Percentiles rank a stretch among this genome's conserved stretches.
Conservation (phyloP, 2,888 invertebrate species). For the Amphipoea lucens region DNA sequence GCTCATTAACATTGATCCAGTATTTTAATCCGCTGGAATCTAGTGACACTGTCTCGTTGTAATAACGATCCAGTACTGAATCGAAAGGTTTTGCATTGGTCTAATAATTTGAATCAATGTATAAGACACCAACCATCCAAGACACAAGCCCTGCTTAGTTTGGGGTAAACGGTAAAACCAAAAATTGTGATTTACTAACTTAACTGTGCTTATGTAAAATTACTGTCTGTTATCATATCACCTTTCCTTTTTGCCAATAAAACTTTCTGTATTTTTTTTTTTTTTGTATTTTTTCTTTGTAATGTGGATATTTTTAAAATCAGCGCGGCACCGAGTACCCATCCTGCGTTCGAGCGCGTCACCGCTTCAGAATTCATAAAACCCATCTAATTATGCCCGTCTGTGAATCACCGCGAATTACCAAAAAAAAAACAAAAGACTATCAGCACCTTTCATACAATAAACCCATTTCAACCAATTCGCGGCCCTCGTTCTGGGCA, state of each 20-base stretch:
- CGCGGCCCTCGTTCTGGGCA: slow-evolving; percentile 28
- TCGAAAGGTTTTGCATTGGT: not conserved
- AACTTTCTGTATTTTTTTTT: too few species aligned
- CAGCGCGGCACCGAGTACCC: not conserved
- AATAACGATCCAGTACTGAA: not conserved
- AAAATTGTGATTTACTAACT: too few species aligned
- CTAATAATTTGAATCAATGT: not conserved
- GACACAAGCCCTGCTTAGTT: too few species aligned
- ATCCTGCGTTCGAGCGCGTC: fast-evolving
- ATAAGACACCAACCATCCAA: too few species aligned
- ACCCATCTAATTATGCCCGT: too few species aligned
- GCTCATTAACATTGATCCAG: not conserved
- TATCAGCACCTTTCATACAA: slow-evolving; percentile 19
- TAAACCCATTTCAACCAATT: slow-evolving; percentile 33
- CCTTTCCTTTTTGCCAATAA: too few species aligned
- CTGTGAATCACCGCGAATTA: not conserved
- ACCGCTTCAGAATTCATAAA: not conserved
- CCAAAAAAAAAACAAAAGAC: slow-evolving; percentile 16
- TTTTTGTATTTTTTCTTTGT: too few species aligned
- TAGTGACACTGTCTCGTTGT: not conserved
- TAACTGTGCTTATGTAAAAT: too few species aligned
- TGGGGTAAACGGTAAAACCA: too few species aligned
- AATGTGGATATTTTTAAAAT: not conserved
- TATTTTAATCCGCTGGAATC: not conserved
- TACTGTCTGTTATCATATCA: too few species aligned